Evolutionary conservation across 2,113 vertebrate genomes (phyloP).

Genomic region (Ivindomyrus marchei): DNA sequence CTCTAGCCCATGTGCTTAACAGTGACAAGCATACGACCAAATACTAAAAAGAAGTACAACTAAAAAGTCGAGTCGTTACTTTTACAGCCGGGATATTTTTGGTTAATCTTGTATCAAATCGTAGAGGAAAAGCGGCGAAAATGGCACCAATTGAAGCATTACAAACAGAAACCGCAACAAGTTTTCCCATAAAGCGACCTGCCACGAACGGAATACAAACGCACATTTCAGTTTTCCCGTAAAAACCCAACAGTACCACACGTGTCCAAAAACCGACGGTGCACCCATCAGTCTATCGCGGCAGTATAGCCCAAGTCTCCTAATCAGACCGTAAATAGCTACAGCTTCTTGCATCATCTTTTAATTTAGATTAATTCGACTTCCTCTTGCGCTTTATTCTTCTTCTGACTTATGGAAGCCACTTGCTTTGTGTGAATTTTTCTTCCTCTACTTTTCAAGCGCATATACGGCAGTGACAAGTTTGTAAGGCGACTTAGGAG

Average conservation of each 20-base stretch:
- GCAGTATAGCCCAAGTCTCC: background rate
- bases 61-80: background rate
- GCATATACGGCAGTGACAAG: background rate
- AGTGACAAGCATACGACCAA: background rate
- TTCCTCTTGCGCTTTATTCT: background rate
- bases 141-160: background rate
- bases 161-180: background rate
- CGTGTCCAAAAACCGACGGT: background rate
- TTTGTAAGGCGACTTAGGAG: background rate
- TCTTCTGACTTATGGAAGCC: background rate
- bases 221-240: background rate
- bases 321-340: background rate
- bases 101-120: background rate
- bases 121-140: background rate
- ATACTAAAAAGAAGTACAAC: background rate
- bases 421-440: background rate
- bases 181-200: background rate
- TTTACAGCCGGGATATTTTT: background rate
- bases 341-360: background rate
- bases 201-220: background rate
- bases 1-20: background rate
- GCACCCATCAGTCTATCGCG: background rate
- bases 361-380: background rate
- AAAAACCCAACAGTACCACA: background rate
- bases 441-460: background rate